Conservation (phyloP, 2,888 invertebrate species). For the Exocentrus adspersus region DNA sequence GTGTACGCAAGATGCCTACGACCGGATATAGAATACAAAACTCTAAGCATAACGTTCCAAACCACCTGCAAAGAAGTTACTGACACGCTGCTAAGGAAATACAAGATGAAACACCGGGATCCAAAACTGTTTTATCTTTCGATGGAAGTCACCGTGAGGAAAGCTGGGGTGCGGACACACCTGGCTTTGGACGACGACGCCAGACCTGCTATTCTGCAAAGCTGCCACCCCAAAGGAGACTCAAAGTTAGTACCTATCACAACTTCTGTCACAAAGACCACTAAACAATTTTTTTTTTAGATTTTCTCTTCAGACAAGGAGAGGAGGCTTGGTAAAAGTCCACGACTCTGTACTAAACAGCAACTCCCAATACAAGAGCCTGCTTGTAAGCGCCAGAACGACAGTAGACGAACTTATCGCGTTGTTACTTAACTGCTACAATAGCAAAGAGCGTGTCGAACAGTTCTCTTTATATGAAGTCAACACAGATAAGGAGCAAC, state of each 20-base stretch:
- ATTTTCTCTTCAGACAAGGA: constrained; percentile 87
- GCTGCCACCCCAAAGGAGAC: constrained; percentile 93
- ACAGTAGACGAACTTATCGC: constrained; percentile 89
- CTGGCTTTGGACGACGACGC: constrained; percentile 88
- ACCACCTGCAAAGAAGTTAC: constrained; percentile 91
- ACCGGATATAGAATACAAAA: constrained; percentile 96
- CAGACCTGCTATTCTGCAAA: constrained; percentile 89
- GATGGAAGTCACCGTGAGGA: constrained; percentile 91
- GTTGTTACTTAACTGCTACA: constrained; percentile 85
- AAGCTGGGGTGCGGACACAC: constrained; percentile 84
- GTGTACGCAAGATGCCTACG: constrained; percentile 90
- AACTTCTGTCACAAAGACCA: too few species aligned
- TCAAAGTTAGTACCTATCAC: constrained; percentile 80
- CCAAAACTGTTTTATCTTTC: constrained; percentile 92
- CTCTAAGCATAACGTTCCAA: constrained; percentile 87
- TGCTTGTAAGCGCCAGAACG: constrained; percentile 88
- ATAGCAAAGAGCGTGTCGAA: constrained; percentile 83
- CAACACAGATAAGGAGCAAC: constrained; percentile 80
- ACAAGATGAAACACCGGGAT: constrained; percentile 90
- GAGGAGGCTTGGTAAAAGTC: constrained; percentile 91
- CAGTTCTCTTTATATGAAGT: constrained; percentile 91
- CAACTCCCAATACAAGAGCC: constrained; percentile 91
- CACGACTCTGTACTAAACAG: constrained; percentile 92
- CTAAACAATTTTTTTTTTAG: constrained; percentile 61
- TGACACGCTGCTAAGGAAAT: constrained; percentile 81